phyloP scores from a whole-genome alignment of 53 echinoderm and acorn worm genomes.

The Apostichopus leukothele region DNA sequence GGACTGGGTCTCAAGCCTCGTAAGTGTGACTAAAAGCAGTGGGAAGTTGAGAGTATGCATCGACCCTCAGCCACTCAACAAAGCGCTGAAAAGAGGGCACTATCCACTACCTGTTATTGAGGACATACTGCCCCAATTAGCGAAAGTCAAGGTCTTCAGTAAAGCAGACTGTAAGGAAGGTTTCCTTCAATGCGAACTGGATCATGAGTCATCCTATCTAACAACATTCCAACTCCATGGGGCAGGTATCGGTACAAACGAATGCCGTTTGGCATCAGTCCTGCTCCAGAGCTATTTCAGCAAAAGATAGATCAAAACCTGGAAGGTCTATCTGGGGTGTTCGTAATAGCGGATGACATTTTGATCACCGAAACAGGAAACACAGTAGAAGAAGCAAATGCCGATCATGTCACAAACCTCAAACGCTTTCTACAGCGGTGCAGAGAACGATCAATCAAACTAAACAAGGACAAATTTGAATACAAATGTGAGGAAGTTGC shows the following conservation, averaged over 20 bases:
- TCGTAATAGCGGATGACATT: constrained; percentile 66
- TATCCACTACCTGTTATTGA: constrained; percentile 56
- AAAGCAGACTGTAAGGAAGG: constrained; percentile 61
- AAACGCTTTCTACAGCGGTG: constrained; percentile 51
- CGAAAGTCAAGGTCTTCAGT: constrained; percentile 57
- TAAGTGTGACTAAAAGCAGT: constrained; percentile 54
- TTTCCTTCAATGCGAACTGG: constrained; percentile 60
- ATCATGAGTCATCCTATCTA: constrained; percentile 51
- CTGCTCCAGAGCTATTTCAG: constrained; percentile 47
- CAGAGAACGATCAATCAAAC: constrained; percentile 52
- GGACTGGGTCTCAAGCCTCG: constrained; percentile 65
- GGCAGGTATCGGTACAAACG: constrained; percentile 59
- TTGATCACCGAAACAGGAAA: constrained; percentile 56
- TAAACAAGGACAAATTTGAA: constrained; percentile 58
- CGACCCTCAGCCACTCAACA: constrained; percentile 61
- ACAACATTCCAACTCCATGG: constrained; percentile 70
- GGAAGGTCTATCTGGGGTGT: constrained; percentile 57
- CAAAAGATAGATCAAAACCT: constrained; percentile 51
- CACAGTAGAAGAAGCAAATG: constrained; percentile 42
- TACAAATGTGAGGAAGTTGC: constrained; percentile 54
- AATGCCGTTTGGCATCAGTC: constrained; percentile 67
- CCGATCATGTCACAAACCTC: constrained; percentile 59
- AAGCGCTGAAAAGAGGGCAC: constrained; percentile 57
- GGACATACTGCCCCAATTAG: no score
- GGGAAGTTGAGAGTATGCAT: constrained; percentile 66